These are phyloP conservation scores for Anas platyrhynchos DNA, from an alignment of 2,113 vertebrate genomes.

Conservation along the genomic window DNA sequence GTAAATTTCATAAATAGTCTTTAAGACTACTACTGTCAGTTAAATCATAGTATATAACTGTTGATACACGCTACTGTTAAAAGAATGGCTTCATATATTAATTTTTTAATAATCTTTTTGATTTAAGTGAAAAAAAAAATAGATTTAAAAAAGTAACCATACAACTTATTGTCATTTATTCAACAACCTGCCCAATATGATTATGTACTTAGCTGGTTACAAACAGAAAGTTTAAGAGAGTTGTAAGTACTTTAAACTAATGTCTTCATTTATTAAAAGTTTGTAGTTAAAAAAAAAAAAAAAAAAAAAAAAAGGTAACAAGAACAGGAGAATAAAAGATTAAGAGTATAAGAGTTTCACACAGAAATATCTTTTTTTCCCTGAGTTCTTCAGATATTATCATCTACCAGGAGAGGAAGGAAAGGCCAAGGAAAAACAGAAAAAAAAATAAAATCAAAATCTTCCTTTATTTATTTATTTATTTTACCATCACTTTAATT, in stretches of 20 bases:
- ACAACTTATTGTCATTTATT: not conserved
- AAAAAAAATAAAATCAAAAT: not conserved
- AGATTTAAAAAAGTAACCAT: not conserved
- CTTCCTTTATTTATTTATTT: too few species aligned
- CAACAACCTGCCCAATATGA: not conserved
- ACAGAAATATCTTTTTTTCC: not conserved
- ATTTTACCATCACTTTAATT: not conserved
- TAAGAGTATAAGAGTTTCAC: rapidly evolving
- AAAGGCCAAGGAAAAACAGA: not conserved
- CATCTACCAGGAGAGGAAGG: not conserved
- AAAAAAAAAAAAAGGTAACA: not conserved
- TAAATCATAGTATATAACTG: not conserved
- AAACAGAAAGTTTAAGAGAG: not conserved
- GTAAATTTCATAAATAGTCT: not conserved
- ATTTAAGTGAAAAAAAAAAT: not conserved
- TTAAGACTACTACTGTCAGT: not conserved
- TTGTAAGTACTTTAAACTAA: not conserved
- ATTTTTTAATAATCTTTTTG: not conserved
- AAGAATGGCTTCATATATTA: not conserved
- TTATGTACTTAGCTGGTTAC: not conserved
- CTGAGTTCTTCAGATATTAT: not conserved
- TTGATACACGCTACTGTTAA: not conserved
- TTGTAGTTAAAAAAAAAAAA: not conserved
- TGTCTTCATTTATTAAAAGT: not conserved
- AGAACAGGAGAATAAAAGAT: not conserved